Evolutionary conservation across 2,797 vertebrate species (phyloP).

Genomic region (Schizopygopsis malacanthus): DNA sequence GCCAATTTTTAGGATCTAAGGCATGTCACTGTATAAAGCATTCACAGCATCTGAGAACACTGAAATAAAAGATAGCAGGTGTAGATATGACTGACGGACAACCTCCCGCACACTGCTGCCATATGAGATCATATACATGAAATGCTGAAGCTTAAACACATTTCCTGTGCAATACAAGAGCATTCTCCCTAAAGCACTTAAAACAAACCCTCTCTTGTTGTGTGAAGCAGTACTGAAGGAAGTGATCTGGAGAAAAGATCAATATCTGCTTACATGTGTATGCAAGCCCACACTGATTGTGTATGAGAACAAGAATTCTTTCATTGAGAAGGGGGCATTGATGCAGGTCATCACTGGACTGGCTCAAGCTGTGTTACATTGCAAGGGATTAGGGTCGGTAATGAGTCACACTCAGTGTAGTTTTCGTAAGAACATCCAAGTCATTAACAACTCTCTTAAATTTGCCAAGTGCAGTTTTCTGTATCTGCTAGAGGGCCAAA

Average conservation of each 20-base stretch:
- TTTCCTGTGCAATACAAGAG: not conserved
- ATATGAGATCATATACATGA: conserved; percentile 3
- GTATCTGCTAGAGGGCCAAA: conserved; percentile 47
- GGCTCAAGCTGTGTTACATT: conserved; percentile 17
- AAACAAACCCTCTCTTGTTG: conserved; percentile 41
- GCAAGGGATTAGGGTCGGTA: conserved; percentile 25
- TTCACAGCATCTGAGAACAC: not conserved
- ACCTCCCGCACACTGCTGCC: conserved; percentile 4
- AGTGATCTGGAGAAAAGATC: conserved; percentile 41
- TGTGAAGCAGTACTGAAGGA: not conserved
- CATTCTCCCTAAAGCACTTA: not conserved
- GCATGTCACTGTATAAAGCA: not conserved
- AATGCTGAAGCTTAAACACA: not conserved
- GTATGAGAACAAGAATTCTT: conserved; percentile 35
- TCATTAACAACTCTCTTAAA: conserved; percentile 50
- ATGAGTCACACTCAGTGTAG: conserved; percentile 24
- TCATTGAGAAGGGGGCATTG: conserved; percentile 11
- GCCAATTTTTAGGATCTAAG: not conserved
- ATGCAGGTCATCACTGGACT: conserved; percentile 12
- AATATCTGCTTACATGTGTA: conserved; percentile 41
- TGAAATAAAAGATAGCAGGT: conserved; percentile 15
- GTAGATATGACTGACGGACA: not conserved
- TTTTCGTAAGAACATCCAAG: conserved; percentile 48
- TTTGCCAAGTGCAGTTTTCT: conserved; percentile 51
- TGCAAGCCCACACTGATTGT: conserved; percentile 23